Evolutionary conservation across 2,113 vertebrate species (phyloP).

Genomic region (Machaerirhynchus nigripectus): DNA sequence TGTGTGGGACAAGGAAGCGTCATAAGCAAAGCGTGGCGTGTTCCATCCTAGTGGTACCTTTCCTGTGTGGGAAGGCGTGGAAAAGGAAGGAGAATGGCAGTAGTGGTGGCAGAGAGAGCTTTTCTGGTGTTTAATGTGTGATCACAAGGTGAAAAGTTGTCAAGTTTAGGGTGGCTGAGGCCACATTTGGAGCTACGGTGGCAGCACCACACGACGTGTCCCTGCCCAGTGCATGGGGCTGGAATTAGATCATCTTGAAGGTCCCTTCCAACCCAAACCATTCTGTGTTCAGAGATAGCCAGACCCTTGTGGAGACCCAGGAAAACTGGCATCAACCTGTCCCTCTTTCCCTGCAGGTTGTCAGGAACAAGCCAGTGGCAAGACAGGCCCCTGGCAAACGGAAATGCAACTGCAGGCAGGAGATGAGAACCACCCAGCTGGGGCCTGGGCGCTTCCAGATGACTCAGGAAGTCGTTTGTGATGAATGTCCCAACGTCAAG

Average conservation of each 20-base stretch:
- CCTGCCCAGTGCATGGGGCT: fast-evolving
- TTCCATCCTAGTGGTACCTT: not conserved
- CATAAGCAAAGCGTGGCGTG: not conserved
- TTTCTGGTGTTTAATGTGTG: not conserved
- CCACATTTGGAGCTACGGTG: not conserved
- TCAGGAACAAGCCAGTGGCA: constrained; percentile 93
- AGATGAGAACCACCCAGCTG: constrained; percentile 97
- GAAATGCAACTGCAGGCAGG: constrained; percentile 97
- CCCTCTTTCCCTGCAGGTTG: constrained; percentile 75
- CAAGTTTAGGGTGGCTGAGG: not conserved
- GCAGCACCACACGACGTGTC: not conserved
- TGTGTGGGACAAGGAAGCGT: too few relatives aligned
- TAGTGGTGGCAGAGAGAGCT: not conserved
- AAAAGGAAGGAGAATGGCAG: not conserved
- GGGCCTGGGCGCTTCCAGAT: constrained; percentile 99
- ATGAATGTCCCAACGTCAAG: constrained; percentile 98
- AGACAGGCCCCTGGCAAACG: constrained; percentile 95
- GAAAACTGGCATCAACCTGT: not conserved
- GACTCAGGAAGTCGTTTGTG: constrained; percentile 98
- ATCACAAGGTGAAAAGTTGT: not conserved
- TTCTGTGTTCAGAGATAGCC: not conserved
- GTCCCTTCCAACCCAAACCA: not conserved
- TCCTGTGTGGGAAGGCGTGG: not conserved
- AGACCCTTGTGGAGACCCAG: too few relatives aligned
- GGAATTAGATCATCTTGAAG: not conserved